Percentiles rank a stretch among this genome's conserved stretches.
Evolutionary conservation across 2,888 invertebrate genomes (phyloP).

Genomic region (Eupithecia dodoneata): DNA sequence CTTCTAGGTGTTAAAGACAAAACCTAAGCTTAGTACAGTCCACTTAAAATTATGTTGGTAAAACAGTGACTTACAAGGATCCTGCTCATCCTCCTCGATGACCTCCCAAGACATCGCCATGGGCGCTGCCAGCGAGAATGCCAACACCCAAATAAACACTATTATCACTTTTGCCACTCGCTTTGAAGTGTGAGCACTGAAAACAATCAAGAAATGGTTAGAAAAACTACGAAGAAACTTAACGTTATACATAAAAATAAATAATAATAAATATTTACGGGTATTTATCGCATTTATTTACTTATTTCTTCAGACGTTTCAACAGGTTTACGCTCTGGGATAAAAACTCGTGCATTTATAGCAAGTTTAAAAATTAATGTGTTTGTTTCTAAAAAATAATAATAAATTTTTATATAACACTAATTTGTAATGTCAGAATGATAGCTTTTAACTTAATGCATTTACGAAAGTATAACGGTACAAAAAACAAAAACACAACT

Average conservation of each 20-base stretch:
- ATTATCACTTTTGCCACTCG: slow-evolving; percentile 89
- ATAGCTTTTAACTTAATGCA: no score
- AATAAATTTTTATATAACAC: no score
- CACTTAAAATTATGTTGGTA: background rate
- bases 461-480: no score
- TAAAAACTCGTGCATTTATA: no score
- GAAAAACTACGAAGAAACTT: background rate
- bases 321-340: no score
- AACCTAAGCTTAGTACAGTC: background rate
- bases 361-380: no score
- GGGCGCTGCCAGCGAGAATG: slow-evolving; percentile 87
- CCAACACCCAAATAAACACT: slow-evolving; percentile 89
- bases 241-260: background rate
- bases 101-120: slow-evolving; percentile 87
- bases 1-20: background rate
- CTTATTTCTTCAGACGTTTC: no score
- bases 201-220: slow-evolving; percentile 57
- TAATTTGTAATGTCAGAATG: no score
- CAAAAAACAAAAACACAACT: background rate
- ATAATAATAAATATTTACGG: background rate
- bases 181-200: slow-evolving; percentile 89
- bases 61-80: slow-evolving; percentile 65
- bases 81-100: slow-evolving; percentile 75
- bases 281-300: no score
- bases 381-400: no score